Base-by-base conservation (phyloP, 1,140 invertebrate species). In the Drosophila melanica region DNA sequence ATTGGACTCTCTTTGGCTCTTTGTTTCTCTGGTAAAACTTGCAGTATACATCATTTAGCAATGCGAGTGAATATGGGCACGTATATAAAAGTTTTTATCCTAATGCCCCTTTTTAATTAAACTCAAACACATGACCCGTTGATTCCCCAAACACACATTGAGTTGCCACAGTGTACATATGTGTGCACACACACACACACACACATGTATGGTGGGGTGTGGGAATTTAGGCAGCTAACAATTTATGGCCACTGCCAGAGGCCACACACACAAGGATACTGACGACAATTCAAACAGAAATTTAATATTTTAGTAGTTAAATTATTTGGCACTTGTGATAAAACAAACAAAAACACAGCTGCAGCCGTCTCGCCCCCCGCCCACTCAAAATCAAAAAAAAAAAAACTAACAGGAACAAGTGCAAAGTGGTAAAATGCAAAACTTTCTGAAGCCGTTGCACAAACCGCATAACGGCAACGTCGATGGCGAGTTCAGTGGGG, bases 281-380 rank as follows among this genome's bases (percentile, higher is more conserved):
- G 81, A 60, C 75, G 72, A 81, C 81, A 78, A 87, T 87, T 86
- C 79, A 86, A 87, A 79, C 68, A 79, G 82, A 87, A 87, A 87
- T 89, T 87, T 89, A 89, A 87, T 87, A 87, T 82, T 89, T 87
- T 87, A 86, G 82, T 75, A 82, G 82, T 82, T 86, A 86, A 86
- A 87, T 87, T 89, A 87, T 87, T 87, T 87, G 82, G 84, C 84
- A 87, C 82, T 87, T 87, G 82, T 76, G 89, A 87, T 87, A 87
- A 87, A 87, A 89, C 82, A 87, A 87, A 86, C 82, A 86, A 8
- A 86, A 71, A 77, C 77, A 66, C 71, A 79, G 72, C 48, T 75
- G 57, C 67, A 73, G 60, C 60, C 35, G 42, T 51, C 16, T 14
- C 35, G 23, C 51, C 30, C n/a, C 48, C 37, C 42, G 23, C 44